Evolutionary conservation across 2,888 invertebrate species (phyloP).

Genomic region (Acrobasis suavella): DNA sequence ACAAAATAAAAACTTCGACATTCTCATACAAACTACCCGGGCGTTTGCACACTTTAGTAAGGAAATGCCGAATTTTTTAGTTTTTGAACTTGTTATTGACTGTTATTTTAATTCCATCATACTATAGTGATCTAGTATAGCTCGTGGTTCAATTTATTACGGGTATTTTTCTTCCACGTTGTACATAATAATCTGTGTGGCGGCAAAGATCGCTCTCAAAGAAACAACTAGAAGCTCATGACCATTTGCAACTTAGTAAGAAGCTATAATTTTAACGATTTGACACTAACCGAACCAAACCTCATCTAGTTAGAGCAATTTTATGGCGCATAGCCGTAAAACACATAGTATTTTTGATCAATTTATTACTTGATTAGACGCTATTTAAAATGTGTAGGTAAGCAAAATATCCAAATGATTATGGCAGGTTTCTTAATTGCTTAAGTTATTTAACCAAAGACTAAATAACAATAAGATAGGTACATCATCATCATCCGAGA

Average conservation of each 20-base stretch:
- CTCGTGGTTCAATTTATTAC: no score
- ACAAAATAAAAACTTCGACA: no score
- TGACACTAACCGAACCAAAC: conserved; percentile 1
- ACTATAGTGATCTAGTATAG: no score
- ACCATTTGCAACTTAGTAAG: conserved; percentile 10
- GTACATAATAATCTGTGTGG: no score
- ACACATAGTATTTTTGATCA: conserved; percentile 9
- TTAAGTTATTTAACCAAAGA: not conserved
- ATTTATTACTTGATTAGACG: conserved; percentile 11
- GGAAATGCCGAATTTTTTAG: no score
- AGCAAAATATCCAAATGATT: conserved; percentile 14
- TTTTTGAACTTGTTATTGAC: no score
- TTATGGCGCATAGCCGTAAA: conserved; percentile 5
- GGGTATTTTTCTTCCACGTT: no score
- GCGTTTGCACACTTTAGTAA: no score
- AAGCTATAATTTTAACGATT: conserved; percentile 10
- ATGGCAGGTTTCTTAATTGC: conserved; percentile 8
- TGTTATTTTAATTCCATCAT: no score
- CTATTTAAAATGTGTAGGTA: conserved; percentile 2
- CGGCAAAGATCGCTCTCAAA: not conserved
- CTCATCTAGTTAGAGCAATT: conserved; percentile 8
- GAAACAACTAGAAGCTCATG: not conserved
- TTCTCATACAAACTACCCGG: no score
- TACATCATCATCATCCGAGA: no score
- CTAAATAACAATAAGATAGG: no score